Evolutionary conservation across 2,113 vertebrate genomes (phyloP).

Genomic region (Lagopus leucura): DNA sequence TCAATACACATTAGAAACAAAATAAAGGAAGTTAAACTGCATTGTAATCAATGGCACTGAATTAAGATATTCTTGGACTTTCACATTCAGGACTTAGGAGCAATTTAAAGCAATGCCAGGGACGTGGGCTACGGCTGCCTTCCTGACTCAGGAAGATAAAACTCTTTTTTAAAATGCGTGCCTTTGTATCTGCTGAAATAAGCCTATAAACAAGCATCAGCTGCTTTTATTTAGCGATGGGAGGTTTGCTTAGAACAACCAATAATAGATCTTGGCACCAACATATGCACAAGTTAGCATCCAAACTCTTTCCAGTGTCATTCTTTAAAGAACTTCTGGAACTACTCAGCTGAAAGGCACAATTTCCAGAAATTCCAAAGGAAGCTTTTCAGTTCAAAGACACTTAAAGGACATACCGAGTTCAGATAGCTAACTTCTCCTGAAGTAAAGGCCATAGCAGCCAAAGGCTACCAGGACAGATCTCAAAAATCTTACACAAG

Average conservation of each 20-base stretch:
- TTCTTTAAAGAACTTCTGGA: neutral
- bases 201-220: neutral
- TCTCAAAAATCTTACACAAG: neutral
- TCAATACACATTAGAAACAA: neutral
- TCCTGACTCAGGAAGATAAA: conserved; percentile 30
- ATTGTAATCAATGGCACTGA: neutral
- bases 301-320: neutral
- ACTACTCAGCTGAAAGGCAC: conserved; percentile 23
- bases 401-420: neutral
- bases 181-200: neutral
- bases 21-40: conserved; percentile 22
- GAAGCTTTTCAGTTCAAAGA: conserved; percentile 27
- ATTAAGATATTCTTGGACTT: neutral
- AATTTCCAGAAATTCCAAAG: neutral
- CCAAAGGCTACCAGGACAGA: neutral
- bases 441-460: neutral
- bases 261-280: conserved; percentile 3
- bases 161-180: conserved; percentile 13
- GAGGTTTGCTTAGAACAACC: neutral
- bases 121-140: neutral
- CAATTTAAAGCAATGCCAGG: conserved; percentile 9
- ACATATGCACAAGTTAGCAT: neutral
- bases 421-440: neutral
- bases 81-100: neutral
- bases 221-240: neutral